Percentiles rank a stretch among this genome's conserved stretches.
Conservation (phyloP, 2,797 vertebrate genomes). For the Cuculus canorus region DNA sequence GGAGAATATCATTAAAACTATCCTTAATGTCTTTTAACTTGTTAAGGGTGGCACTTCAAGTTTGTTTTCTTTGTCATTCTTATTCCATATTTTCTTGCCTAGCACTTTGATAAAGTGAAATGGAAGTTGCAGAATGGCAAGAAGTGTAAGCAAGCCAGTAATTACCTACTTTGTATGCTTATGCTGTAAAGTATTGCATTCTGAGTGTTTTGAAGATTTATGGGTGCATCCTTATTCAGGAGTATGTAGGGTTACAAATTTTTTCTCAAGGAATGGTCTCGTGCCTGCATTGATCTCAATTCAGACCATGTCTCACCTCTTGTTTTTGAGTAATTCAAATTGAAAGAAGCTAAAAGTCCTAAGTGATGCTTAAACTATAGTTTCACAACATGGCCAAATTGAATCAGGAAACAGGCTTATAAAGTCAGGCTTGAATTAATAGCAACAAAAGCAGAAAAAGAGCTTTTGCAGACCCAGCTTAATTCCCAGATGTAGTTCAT, state of each 20-base stretch:
- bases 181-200: neutral
- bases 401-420: neutral
- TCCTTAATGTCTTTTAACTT: neutral
- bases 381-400: neutral
- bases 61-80: neutral
- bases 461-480: neutral
- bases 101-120: neutral
- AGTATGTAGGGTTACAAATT: neutral
- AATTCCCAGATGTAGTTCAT: neutral
- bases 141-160: neutral
- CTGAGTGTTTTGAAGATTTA: slow-evolving; percentile 1
- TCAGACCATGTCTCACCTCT: neutral
- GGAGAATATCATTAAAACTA: neutral
- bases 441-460: neutral
- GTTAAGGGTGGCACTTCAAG: neutral
- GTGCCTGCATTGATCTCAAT: neutral
- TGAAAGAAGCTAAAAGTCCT: neutral
- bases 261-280: neutral
- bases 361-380: neutral
- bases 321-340: neutral
- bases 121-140: neutral
- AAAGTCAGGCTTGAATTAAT: neutral
- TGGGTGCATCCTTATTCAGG: neutral
- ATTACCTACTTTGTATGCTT: slow-evolving; percentile 14
- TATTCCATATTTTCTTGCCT: neutral